Evolutionary conservation across 2,797 vertebrate genomes (phyloP), one percentile per base, ranked within the genome.

Genomic region (Acanthiza pusilla): DNA sequence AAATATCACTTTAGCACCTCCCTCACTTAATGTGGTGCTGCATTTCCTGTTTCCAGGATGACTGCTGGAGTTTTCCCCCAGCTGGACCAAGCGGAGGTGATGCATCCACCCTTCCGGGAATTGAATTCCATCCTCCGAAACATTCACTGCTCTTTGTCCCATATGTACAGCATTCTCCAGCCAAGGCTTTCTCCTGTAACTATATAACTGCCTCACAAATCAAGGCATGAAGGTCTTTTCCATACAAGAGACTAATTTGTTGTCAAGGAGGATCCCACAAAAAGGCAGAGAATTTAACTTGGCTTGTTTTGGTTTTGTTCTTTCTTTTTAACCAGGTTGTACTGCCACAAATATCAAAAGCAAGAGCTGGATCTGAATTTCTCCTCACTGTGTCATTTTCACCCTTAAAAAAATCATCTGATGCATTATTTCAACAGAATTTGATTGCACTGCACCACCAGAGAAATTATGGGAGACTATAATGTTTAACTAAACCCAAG

Each of bases 11-110:
- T 53, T 27, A 84, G 51, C 51, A 45, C 29, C 32, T 84, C 47
- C 65, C 25, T 84, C 32, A 7, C 26, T 89, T 75, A 58, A 66
- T 6, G n/a, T 63, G 17, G n/a, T 65, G 53, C 45, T 65, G 42
- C 62, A 86, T 72, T 75, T 87, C 76, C 72, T 94, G 85, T 88
- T 93, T 90, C 60, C 80, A 61, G n/a, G 29, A 85, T 34, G 71
- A 53, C 45, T 63, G 62, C 58, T 71, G 83, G 47, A 82, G 43
- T 70, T 81, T 84, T 81, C 16, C 38, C 14, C 2, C 34, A 63
- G 79, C 50, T 93, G 71, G 58, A 72, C 48, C 43, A 78, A 53
- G 2, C 1, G 51, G 66, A 94, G 25, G 22, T 94, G 70, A 79
- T 5, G 4, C 38, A 63, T 26, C 22, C 34, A 54, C 66, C 48